Evolutionary conservation across 2,888 invertebrate genomes (phyloP), one percentile per base, ranked within the genome.

Genomic region (Drosophila eohydei): DNA sequence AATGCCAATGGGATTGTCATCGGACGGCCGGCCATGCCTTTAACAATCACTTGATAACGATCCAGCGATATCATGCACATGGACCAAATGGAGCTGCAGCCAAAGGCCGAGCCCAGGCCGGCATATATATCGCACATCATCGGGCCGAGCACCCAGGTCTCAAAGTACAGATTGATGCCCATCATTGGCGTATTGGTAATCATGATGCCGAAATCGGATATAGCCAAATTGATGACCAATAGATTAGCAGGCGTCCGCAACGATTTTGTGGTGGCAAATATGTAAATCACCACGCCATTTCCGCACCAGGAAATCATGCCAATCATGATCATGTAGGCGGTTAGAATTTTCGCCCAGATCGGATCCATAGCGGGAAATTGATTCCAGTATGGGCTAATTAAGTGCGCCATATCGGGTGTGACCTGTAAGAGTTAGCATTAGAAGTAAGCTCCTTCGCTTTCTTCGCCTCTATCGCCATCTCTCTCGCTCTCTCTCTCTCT

Each of bases 11-110:
- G 97, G 90, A 95, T 96, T 58, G 96, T 96, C 94, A 98, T 94
- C 30, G 97, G 97, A 87, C 96, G 95, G 14, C 96, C 98, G 60
- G 97, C 95, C 85, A 98, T 94, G 83, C 97, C 97, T 93, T 97
- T 97, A 43, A 98, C 98, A 91, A 98, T 98, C 66, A 98, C 98
- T 92, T 97, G 97, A 94, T 98, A 98, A 83, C 98, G 95, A 92
- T 98, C 98, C 90, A 97, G 95, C 65, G 98, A 97, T 83, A 98
- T 98, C 95, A 96, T 95, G 16, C 96, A 96, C 97, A 98, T 97
- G 36, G 97, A 96, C 97, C 97, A 98, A 90, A 98, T 98, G 69
- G 98, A 98, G 83, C 95, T 95, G 92, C 97, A 97, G 71, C 98
- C 98, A 91, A 96, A 97, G 66, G 98, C 94, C 44, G 98, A 98